Percentiles rank a stretch among this genome's conserved stretches.
These are phyloP conservation scores for Hypothenemus hampei DNA, from an alignment of 1,140 invertebrate genomes.

Conservation along the genomic window DNA sequence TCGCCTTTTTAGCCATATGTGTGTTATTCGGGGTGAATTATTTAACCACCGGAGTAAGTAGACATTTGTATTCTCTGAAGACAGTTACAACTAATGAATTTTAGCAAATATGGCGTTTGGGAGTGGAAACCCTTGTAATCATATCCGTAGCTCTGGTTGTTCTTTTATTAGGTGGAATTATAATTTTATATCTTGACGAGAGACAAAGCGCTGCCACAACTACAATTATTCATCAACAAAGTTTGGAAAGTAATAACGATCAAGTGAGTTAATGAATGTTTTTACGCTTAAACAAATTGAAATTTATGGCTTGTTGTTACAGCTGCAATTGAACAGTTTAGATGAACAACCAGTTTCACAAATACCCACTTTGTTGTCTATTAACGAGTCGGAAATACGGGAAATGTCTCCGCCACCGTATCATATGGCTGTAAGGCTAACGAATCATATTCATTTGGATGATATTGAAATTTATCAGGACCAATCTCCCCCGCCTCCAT, in stretches of 20 bases:
- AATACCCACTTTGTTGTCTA: constrained; percentile 7
- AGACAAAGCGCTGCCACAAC: not conserved
- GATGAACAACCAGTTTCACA: not conserved
- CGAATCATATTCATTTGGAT: constrained; percentile 45
- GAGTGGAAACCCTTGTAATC: constrained; percentile 15
- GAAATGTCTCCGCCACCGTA: constrained; percentile 55
- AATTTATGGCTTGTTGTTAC: too few species aligned
- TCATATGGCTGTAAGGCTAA: constrained; percentile 62
- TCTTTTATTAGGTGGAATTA: constrained; percentile 11
- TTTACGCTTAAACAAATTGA: too few species aligned
- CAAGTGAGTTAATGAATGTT: constrained; percentile 1
- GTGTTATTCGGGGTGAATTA: constrained; percentile 23
- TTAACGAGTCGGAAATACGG: constrained; percentile 5
- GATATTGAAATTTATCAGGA: constrained; percentile 45
- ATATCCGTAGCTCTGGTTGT: constrained; percentile 10
- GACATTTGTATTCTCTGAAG: not conserved
- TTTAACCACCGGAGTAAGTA: constrained; percentile 19
- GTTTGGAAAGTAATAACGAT: not conserved
- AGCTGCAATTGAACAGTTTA: constrained; percentile 6
- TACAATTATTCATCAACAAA: constrained; percentile 3
- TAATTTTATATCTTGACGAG: constrained; percentile 12
- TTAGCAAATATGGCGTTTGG: constrained; percentile 17
- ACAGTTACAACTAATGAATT: not conserved
- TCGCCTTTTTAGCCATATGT: constrained; percentile 10
- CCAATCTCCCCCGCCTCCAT: constrained; percentile 57